Conservation (phyloP, 2,113 vertebrate genomes). For the Sebastes schlegelii region DNA sequence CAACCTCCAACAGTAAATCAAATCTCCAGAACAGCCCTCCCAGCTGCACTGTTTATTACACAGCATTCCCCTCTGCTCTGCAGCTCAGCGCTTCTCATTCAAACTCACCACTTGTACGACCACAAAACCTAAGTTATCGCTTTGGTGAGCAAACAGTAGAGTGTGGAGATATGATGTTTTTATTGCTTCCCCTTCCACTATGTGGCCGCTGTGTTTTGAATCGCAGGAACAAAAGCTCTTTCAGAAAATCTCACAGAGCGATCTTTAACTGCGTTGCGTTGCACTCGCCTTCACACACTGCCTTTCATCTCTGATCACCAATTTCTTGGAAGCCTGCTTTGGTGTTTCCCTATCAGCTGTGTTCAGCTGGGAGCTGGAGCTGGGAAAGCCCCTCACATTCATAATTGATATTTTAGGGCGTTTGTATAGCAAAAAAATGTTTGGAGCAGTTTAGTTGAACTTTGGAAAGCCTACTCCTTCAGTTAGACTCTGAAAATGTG, state of each 20-base stretch:
- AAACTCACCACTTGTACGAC: conserved; percentile 27
- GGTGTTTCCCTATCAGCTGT: conserved; percentile 36
- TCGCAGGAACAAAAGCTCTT: conserved; percentile 39
- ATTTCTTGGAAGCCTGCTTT: conserved; percentile 24
- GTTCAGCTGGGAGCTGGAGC: conserved; percentile 21
- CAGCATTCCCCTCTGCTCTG: conserved; percentile 40
- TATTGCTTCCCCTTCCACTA: conserved; percentile 43
- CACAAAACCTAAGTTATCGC: conserved; percentile 30
- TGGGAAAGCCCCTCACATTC: conserved; percentile 22
- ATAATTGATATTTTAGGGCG: background rate
- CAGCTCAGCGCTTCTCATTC: conserved; percentile 30
- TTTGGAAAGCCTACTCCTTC: background rate
- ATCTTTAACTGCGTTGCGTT: conserved; percentile 11
- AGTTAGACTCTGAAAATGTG: background rate
- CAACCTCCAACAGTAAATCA: conserved; percentile 61
- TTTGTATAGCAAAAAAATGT: conserved; percentile 1
- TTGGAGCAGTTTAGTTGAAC: conserved; percentile 26
- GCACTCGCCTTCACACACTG: conserved; percentile 7
- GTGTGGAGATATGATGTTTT: conserved; percentile 30
- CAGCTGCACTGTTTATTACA: conserved; percentile 59
- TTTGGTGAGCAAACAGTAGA: conserved; percentile 25
- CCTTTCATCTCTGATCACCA: conserved; percentile 45
- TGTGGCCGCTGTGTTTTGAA: conserved; percentile 14
- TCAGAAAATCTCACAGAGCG: conserved; percentile 26
- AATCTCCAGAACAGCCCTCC: conserved; percentile 48